Base-by-base conservation (phyloP, 2,888 invertebrate species). In the Eilema griseolum region DNA sequence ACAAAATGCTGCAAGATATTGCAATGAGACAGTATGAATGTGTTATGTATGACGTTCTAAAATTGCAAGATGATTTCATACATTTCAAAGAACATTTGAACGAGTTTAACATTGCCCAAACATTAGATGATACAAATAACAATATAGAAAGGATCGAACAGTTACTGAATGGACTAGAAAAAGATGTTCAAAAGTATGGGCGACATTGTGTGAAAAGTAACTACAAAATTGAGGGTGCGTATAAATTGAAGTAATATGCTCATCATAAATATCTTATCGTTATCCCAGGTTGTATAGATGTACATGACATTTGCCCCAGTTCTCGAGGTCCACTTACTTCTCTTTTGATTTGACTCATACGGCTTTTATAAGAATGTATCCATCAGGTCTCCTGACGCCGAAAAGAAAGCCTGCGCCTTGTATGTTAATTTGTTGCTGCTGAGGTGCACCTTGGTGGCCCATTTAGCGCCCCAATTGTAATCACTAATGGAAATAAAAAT, bases 31-130 rank as follows among this genome's bases (percentile, higher is more conserved):
- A 83, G 59, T 89, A 87, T 67, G 86, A 86, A 20, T 66, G 56
- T 16, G 81, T 83, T 11, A 89, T 90, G 88, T 89, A 87, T 52
- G 84, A 89, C 24, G 76, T 89, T 71, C 78, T 90, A 26, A 77
- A 69, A 62, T 75, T 91, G 46, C 83, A 87, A 80, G 90, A 89
- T 69, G 82, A 88, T 31, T 87, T 87, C 73, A 74, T 78, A 69
- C 85, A 87, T 72, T 84, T 85, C 59, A 63, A 66, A 24, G 33
- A 83, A 28, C 16, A 77, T 65, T 64, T 87, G 14, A 59, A 62
- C n/a, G 5, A 41, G 0, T 4, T 11, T 59, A 69, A 76, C 0
- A 28, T 73, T 33, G 31, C 69, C 14, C 23, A 20, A 11, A 61
- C 70, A 60, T 33, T 31, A 11, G 11, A 61, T 23, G 26, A 26